Percentiles rank a stretch among this genome's conserved stretches.
These are phyloP conservation scores for Progne subis DNA, from an alignment of 2,113 vertebrate species.

Conservation along the genomic window DNA sequence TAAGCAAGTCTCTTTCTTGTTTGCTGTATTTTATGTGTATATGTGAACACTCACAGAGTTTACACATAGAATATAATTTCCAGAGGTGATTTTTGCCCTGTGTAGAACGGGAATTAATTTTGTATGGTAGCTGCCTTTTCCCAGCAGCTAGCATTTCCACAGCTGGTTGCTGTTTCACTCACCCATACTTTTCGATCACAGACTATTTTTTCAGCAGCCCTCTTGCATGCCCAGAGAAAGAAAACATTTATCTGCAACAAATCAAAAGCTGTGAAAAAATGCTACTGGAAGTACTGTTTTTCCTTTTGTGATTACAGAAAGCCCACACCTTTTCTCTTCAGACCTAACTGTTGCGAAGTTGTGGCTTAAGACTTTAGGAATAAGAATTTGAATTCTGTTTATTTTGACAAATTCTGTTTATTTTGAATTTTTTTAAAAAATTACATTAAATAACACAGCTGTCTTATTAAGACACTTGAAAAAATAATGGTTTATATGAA, in stretches of 20 bases:
- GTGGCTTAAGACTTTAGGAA: not conserved
- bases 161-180: slow-evolving; percentile 13
- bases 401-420: not conserved
- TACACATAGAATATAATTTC: not conserved
- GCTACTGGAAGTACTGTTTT: not conserved
- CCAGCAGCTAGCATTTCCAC: slow-evolving; percentile 23
- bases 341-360: not conserved
- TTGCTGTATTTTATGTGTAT: not conserved
- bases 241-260: not conserved
- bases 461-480: not conserved
- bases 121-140: not conserved
- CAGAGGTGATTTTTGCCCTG: slow-evolving; percentile 18
- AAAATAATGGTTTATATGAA: not conserved
- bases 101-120: slow-evolving; percentile 9
- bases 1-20: not conserved
- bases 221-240: not conserved
- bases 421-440: no score
- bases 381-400: not conserved
- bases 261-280: not conserved
- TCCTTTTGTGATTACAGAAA: not conserved
- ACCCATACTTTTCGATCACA: not conserved
- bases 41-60: not conserved
- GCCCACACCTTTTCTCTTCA: not conserved
- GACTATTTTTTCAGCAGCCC: not conserved
- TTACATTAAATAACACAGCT: not conserved